Conservation (phyloP, 1,140 invertebrate species). For the Drosophila pseudoananassae region DNA sequence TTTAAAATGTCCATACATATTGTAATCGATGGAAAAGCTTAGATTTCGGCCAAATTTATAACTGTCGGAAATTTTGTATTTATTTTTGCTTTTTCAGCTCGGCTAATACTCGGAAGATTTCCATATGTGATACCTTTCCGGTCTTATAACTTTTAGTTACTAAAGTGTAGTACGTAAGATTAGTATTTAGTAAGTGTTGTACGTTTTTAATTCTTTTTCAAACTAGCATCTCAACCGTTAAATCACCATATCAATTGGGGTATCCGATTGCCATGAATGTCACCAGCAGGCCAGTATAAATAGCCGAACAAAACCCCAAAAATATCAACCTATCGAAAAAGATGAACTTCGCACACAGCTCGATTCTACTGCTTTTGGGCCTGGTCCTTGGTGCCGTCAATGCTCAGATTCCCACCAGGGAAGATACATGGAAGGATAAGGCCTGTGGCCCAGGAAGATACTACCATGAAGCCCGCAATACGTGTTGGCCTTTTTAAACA, state of each 20-base stretch:
- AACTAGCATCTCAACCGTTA: background rate
- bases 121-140: too few species aligned
- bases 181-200: too few species aligned
- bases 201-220: too few species aligned
- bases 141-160: too few species aligned
- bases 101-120: too few species aligned
- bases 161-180: too few species aligned
- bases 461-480: background rate
- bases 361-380: conserved; percentile 13
- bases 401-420: background rate
- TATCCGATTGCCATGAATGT: background rate
- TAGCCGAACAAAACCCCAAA: background rate
- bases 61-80: too few species aligned
- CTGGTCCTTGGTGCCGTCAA: background rate
- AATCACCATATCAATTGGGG: background rate
- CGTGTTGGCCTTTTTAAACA: background rate
- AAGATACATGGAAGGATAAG: background rate
- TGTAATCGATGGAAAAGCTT: too few species aligned
- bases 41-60: too few species aligned
- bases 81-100: too few species aligned
- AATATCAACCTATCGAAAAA: background rate
- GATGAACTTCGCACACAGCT: conserved; percentile 18
- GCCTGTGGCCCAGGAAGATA: conserved; percentile 2
- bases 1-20: too few species aligned
- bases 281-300: conserved; percentile 2